Base-by-base conservation (phyloP, 2,797 vertebrate genomes). In the Austrolebias charrua region DNA sequence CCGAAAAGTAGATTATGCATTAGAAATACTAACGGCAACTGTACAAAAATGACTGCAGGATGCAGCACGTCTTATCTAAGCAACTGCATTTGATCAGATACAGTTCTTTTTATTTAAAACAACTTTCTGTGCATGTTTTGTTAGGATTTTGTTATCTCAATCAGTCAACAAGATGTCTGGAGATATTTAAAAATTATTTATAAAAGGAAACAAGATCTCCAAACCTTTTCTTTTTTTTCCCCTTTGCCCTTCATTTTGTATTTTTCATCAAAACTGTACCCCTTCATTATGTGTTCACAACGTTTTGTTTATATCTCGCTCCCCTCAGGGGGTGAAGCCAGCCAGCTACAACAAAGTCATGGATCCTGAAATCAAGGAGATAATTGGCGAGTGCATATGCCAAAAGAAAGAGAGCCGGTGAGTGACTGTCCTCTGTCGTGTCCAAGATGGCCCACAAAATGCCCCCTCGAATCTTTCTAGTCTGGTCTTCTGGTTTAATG, bases 391-490 rank as follows among this genome's bases (percentile, higher is more conserved):
- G 82, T 99, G 97, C 50, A 99, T 99, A 90, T 98, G 97, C 89
- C 97, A 98, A 92, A 98, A 98, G 80, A 99, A 98, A 86, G 97
- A 96, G 84, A 96, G 98, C 83, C 94, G 97, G 97, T 99, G 88
- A 94, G 95, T 93, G 82, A 80, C 52, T 63, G 40, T 40, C 45
- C 40, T 28, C 6, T 8, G 67, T 20, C 29, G 20, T 75, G 59
- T 69, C 71, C 63, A n/a, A 56, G 18, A 40, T 14, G 38, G 63
- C 58, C 72, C 54, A 60, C 76, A 75, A 80, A 69, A 66, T 78
- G 68, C 58, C 71, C 61, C 68, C 61, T 69, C 42, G 44, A 80
- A 70, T 70, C 69, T 73, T 44, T 11, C 51, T 65, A 52, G n/a
- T 72, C 43, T 13, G 67, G 67, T 54, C 50, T 43, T 57, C 64